Evolutionary conservation across 2,113 vertebrate species (phyloP).

Genomic region (Camelus dromedarius): DNA sequence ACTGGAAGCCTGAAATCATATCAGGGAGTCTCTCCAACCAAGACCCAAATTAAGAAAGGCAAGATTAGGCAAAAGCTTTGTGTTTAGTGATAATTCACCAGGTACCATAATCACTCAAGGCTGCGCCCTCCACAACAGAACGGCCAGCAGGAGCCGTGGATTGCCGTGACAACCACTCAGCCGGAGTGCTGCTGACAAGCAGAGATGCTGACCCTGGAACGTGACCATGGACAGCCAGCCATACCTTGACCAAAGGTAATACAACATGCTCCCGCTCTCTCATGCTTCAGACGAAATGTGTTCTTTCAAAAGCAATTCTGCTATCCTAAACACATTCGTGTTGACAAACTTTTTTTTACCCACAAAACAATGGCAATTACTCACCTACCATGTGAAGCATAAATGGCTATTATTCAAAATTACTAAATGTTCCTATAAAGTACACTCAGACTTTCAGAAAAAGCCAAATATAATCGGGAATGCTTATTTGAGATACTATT

Average conservation of each 20-base stretch:
- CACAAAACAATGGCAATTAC: neutral
- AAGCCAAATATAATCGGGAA: neutral
- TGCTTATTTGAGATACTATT: neutral
- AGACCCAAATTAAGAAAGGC: neutral
- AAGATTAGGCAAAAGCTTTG: conserved; percentile 24
- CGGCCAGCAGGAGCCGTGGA: neutral
- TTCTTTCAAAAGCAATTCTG: conserved; percentile 14
- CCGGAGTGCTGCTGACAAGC: neutral
- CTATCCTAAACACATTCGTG: neutral
- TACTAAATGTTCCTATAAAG: neutral
- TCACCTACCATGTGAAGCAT: neutral
- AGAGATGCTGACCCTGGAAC: neutral
- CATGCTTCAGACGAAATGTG: neutral
- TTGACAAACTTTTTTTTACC: neutral
- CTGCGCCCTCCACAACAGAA: neutral
- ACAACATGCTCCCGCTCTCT: neutral
- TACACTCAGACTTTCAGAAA: conserved; percentile 47
- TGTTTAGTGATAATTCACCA: neutral
- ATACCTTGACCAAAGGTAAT: neutral
- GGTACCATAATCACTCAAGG: neutral
- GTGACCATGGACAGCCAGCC: neutral
- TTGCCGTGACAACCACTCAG: neutral
- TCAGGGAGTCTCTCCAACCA: neutral
- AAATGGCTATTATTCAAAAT: neutral
- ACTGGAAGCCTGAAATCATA: neutral